Evolutionary conservation across 2,113 vertebrate species (phyloP).

Genomic region (Pseudopodoces humilis): DNA sequence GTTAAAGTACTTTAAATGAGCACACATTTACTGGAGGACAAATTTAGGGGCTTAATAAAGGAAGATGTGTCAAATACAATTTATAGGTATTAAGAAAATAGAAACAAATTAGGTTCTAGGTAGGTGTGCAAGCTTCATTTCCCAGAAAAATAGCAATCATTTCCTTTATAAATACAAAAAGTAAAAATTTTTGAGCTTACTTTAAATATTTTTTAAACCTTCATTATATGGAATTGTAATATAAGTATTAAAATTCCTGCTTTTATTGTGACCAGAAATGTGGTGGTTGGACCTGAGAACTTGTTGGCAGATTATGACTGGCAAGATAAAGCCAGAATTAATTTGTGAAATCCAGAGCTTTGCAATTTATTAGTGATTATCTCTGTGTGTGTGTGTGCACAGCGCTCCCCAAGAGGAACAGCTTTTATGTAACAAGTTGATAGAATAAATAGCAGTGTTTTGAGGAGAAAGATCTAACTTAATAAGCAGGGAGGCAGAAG

Average conservation of each 20-base stretch:
- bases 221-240: background rate
- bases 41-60: slow-evolving; percentile 58
- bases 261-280: background rate
- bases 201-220: slow-evolving; percentile 49
- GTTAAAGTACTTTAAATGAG: slow-evolving; percentile 33
- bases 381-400: background rate
- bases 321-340: slow-evolving; percentile 12
- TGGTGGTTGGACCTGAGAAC: background rate
- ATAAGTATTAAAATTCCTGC: background rate
- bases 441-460: background rate
- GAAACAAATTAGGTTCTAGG: slow-evolving; percentile 25
- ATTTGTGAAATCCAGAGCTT: slow-evolving; percentile 8
- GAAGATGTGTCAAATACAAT: slow-evolving; percentile 50
- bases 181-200: slow-evolving; percentile 1
- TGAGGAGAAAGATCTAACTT: background rate
- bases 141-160: slow-evolving; percentile 13
- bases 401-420: background rate
- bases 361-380: background rate
- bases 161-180: slow-evolving; percentile 52
- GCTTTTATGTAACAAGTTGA: background rate
- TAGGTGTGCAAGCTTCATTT: slow-evolving; percentile 35
- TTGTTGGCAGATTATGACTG: background rate
- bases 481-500: background rate
- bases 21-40: slow-evolving; percentile 30
- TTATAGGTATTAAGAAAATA: slow-evolving; percentile 32